Evolutionary conservation across 2,113 vertebrate genomes (phyloP), one percentile per base, ranked within the genome.

Genomic region (Lathamus discolor): DNA sequence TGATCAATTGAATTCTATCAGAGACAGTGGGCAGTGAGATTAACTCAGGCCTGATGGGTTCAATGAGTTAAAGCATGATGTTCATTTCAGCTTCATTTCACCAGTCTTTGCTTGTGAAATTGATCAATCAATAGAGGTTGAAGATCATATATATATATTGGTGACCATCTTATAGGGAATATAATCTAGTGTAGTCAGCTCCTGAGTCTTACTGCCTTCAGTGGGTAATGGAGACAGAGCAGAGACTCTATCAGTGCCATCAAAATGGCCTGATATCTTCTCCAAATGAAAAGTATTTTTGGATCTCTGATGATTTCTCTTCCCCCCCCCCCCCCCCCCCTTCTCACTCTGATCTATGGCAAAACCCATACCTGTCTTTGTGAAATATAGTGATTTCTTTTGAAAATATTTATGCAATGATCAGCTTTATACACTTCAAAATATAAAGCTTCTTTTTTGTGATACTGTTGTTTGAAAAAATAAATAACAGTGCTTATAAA

Each of bases 1-100:
- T 99, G 99, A 99, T 99, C 99, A 99, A 99, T 99, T 99, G 99
- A 99, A 99, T 99, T 99, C 99, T 99, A 99, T 99, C 99, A 99
- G 98, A 98, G 98, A 98, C 98, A 99, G 98, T 99, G 99, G 99
- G 98, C 98, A 97, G 98, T 98, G 98, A 99, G 99, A 99, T 99
- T 99, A 99, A 99, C 99, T 99, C 98, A 99, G 98, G 99, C 98
- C 98, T 99, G 97, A 99, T 99, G 98, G 98, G 99, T 99, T 99
- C 98, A 99, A 99, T 99, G 98, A 98, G 98, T 99, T 99, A 99
- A 99, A 99, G 98, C 99, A 99, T 99, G 99, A 99, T 99, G 98
- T 98, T 98, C 98, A 98, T 98, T 98, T 98, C 98, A 98, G 98
- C 99, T 99, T 99, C 99, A 99, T 99, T 99, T 99, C 98, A 98